Conservation (phyloP, 2,113 vertebrate genomes). For the Dasyprocta punctata region DNA sequence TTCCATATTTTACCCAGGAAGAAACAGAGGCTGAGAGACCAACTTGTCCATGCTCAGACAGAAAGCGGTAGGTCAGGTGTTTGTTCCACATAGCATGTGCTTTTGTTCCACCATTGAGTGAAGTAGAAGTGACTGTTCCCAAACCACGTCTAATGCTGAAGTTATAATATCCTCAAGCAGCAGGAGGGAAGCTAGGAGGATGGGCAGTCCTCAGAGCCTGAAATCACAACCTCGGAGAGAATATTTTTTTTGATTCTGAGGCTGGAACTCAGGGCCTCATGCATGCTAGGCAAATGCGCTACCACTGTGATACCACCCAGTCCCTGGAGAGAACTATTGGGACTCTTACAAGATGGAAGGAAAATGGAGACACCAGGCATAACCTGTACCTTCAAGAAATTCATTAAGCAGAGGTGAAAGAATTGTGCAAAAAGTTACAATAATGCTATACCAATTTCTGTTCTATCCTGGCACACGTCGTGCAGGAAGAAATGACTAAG, state of each 20-base stretch:
- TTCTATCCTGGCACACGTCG: background rate
- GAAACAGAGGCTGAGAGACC: background rate
- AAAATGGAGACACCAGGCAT: background rate
- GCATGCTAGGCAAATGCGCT: no score
- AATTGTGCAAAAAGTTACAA: background rate
- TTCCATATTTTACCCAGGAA: conserved; percentile 20
- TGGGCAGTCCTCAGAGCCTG: background rate
- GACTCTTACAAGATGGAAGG: background rate
- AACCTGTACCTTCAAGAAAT: background rate
- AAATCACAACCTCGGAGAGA: background rate
- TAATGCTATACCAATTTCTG: background rate
- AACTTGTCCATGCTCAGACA: background rate
- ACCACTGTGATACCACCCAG: background rate
- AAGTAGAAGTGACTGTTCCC: background rate
- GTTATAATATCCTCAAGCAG: background rate
- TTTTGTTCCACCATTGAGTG: background rate
- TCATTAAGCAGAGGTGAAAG: background rate
- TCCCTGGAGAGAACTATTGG: background rate
- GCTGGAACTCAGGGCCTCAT: no score
- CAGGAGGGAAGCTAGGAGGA: background rate
- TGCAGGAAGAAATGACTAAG: background rate
- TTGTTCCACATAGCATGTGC: background rate
- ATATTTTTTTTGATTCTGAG: background rate
- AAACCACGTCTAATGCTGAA: background rate
- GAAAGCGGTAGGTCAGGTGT: background rate